Percentiles rank a stretch among this genome's conserved stretches.
Evolutionary conservation across 2,797 vertebrate species (phyloP).

Genomic region (Sebastes diploproa): DNA sequence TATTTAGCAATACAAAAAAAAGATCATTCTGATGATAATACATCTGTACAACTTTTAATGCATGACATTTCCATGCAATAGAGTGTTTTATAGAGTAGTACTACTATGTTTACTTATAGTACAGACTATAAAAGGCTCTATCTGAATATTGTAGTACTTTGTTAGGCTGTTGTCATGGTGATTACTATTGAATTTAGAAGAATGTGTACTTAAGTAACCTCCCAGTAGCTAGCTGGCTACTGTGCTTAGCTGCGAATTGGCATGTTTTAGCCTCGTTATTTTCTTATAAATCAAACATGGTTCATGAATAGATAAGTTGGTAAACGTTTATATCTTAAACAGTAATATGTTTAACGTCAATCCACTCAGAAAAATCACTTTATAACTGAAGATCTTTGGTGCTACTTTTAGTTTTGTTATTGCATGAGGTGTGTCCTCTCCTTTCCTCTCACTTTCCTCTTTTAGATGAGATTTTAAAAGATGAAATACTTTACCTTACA

Average conservation of each 20-base stretch:
- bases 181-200: no score
- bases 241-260: background rate
- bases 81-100: background rate
- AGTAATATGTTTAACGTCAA: background rate
- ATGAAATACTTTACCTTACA: constrained; percentile 71
- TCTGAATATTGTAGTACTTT: accelerated
- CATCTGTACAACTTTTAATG: no score
- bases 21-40: no score
- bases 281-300: background rate
- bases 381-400: background rate
- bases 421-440: background rate
- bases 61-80: background rate
- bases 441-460: background rate
- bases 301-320: background rate
- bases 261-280: background rate
- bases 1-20: no score
- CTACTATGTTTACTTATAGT: background rate
- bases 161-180: background rate
- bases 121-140: background rate
- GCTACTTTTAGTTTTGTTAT: background rate
- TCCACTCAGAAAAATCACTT: background rate
- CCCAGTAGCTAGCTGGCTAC: background rate
- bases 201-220: background rate
- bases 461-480: background rate
- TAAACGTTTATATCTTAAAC: background rate